phyloP scores from a whole-genome alignment of 2,888 invertebrate species.

The Gymnosoma rotundatum region DNA sequence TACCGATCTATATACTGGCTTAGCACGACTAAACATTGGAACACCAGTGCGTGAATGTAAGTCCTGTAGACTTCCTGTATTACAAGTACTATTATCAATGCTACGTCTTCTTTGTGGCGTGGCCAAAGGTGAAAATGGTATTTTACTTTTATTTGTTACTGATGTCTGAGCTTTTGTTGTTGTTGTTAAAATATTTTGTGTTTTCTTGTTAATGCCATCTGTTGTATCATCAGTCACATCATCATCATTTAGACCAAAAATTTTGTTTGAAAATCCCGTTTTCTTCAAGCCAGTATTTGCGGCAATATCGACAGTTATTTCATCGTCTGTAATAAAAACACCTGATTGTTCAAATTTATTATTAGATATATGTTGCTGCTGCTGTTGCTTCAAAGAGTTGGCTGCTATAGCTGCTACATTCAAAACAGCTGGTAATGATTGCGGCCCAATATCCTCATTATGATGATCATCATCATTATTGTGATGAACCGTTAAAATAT shows the following conservation, averaged over 20 bases:
- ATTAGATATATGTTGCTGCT: constrained; percentile 57
- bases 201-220: constrained; percentile 22
- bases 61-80: constrained; percentile 79
- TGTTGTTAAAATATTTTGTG: constrained; percentile 15
- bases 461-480: constrained; percentile 64
- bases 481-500: constrained; percentile 49
- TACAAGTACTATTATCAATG: constrained; percentile 78
- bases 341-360: constrained; percentile 81
- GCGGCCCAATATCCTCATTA: constrained; percentile 75
- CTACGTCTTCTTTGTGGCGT: constrained; percentile 78
- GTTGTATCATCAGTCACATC: constrained; percentile 74
- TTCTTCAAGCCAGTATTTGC: constrained; percentile 88
- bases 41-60: constrained; percentile 76
- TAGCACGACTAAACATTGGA: constrained; percentile 78
- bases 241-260: constrained; percentile 82
- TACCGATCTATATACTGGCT: constrained; percentile 81
- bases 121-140: constrained; percentile 80
- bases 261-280: constrained; percentile 86
- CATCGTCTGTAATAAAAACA: constrained; percentile 81
- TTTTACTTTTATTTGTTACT: constrained; percentile 80
- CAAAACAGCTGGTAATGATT: constrained; percentile 77
- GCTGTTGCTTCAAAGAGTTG: constrained; percentile 56
- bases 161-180: neutral
- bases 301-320: constrained; percentile 85
- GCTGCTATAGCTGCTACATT: constrained; percentile 59